Evolutionary conservation across 2,113 vertebrate species (phyloP).

Genomic region (Sinosuthora webbiana): DNA sequence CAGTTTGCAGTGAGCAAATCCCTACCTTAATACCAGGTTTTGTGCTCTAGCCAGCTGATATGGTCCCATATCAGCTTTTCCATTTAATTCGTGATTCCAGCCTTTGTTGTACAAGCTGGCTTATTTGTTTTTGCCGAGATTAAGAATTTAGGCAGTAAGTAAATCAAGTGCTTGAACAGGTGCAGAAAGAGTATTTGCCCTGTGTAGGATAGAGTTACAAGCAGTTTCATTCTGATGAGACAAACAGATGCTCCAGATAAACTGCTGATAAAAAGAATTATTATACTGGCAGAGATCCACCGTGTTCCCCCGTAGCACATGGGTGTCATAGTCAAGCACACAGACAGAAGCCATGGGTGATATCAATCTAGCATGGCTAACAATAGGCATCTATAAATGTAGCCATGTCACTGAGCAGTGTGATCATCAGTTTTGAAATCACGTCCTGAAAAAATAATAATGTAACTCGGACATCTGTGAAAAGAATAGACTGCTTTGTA

Average conservation of each 20-base stretch:
- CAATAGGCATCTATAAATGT: background rate
- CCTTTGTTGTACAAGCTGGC: background rate
- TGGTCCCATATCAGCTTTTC: background rate
- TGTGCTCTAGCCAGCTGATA: background rate
- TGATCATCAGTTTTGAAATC: background rate
- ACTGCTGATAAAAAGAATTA: conserved; percentile 23
- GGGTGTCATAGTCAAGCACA: background rate
- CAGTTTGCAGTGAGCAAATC: background rate
- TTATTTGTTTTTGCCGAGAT: background rate
- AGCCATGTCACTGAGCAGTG: background rate
- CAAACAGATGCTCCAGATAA: conserved; percentile 36
- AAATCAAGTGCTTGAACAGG: conserved; percentile 31
- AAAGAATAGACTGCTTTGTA: background rate
- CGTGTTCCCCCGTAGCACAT: background rate
- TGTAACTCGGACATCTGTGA: background rate
- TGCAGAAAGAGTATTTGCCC: conserved; percentile 9
- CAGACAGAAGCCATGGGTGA: background rate
- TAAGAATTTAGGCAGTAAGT: conserved; percentile 3
- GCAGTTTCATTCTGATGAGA: conserved; percentile 2
- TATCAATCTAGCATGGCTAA: background rate
- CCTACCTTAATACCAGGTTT: background rate
- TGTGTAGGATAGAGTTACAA: conserved; percentile 16
- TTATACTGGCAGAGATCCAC: background rate
- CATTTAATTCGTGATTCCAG: background rate
- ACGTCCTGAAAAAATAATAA: background rate